These are phyloP conservation scores for Gasterosteus aculeatus DNA, from an alignment of 2,113 vertebrate species.

Conservation along the genomic window DNA sequence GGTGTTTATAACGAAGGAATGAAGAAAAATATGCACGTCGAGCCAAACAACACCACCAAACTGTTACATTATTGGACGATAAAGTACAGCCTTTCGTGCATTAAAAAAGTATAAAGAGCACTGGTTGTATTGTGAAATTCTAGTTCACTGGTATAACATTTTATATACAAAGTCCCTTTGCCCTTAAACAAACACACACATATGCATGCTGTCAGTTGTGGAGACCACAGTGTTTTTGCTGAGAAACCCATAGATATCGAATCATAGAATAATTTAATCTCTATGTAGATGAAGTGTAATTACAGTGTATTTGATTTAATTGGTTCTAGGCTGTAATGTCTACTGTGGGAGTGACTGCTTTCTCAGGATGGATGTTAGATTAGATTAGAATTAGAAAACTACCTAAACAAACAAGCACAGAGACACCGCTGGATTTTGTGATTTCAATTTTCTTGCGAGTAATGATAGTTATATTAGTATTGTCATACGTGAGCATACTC, in stretches of 20 bases:
- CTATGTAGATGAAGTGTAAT: not conserved
- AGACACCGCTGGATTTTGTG: not conserved
- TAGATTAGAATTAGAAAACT: not conserved
- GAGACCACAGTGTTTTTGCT: not conserved
- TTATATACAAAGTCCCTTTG: not conserved
- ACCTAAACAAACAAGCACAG: not conserved
- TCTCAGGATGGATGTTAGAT: not conserved
- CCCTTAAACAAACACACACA: not conserved
- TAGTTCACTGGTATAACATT: not conserved
- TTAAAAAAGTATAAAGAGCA: not conserved
- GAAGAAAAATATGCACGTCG: not conserved
- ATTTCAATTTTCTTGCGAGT: not conserved
- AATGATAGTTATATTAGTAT: not conserved
- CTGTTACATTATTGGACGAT: no score
- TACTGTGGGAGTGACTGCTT: not conserved
- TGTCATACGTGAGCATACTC: not conserved
- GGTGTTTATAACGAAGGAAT: not conserved
- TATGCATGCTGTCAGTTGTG: not conserved
- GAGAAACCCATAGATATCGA: not conserved
- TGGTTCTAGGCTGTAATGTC: not conserved
- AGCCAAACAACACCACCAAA: no score
- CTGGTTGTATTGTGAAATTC: not conserved
- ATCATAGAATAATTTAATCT: not conserved
- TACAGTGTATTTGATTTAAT: not conserved
- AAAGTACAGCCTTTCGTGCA: no score